Base-by-base conservation (phyloP, 2,797 vertebrate genomes). In the Florisuga fusca region DNA sequence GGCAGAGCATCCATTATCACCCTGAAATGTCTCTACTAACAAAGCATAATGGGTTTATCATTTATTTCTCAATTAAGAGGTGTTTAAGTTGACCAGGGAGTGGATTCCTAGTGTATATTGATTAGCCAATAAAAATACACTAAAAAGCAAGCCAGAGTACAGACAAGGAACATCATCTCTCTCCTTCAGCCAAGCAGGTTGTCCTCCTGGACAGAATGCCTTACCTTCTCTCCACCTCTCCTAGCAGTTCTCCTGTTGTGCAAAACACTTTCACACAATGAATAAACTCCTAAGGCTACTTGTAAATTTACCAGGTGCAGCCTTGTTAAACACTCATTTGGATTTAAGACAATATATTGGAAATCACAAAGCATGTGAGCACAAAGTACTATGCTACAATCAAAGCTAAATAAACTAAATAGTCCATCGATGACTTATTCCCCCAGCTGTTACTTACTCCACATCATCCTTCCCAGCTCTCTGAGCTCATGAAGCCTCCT, bases 41-140 rank as follows among this genome's bases (percentile, higher is more conserved):
- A 88, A 93, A 88, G 64, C 86, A 75, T 93, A 94, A 96, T 92
- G 78, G 85, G 72, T 93, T 94, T 94, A 96, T 94, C 91, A 94
- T 90, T 96, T 94, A 96, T 95, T 96, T 94, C 93, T 92, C 84
- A 87, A 94, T 95, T 95, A 96, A 96, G 91, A 91, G 80, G 54
- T 80, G 67, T 77, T 96, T 92, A 94, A 91, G 80, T 84, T 94
- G 95, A 95, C 88, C 88, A 75, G 67, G 67, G 91, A 96, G 84
- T 80, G 67, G 84, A 96, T 94, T 95, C 83, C 84, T 96, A 93
- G 74, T 92, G 88, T 87, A 90, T 76, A 94, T 85, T 67, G 95
- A 96, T 96, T 95, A 95, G 74, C 71, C 90, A 96, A 94, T 90
- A 96, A 93, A 94, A 95, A 91, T 23, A 84, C 53, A 94, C 72